Percentiles rank a stretch among this genome's conserved stretches.
Evolutionary conservation across 2,797 vertebrate genomes (phyloP).

Genomic region (Mormyrops boulengeri): DNA sequence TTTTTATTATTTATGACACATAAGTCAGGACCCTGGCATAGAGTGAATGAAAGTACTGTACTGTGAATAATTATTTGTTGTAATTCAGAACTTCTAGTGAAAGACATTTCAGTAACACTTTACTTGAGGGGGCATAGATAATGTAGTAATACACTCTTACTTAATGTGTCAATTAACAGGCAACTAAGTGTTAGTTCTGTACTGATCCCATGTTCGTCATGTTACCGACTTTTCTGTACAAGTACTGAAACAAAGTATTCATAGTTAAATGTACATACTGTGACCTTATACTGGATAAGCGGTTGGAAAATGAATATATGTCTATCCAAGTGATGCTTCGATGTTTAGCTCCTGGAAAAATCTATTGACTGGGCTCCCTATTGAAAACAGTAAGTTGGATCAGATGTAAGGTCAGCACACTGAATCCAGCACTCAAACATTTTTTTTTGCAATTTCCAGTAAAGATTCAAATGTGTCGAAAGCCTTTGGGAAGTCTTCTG

Average conservation of each 20-base stretch:
- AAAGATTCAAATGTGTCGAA: not conserved
- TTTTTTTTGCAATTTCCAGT: not conserved
- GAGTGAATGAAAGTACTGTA: not conserved
- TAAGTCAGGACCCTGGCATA: not conserved
- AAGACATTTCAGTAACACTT: not conserved
- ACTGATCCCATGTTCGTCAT: not conserved
- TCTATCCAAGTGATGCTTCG: not conserved
- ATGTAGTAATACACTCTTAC: not conserved
- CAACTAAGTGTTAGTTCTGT: not conserved
- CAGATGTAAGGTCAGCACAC: not conserved
- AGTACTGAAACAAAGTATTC: not conserved
- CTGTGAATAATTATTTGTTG: not conserved
- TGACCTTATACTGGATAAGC: not conserved
- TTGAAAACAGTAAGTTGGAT: not conserved
- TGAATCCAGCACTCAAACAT: not conserved
- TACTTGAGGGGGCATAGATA: not conserved
- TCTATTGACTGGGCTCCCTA: not conserved
- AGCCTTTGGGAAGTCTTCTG: not conserved
- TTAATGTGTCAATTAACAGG: not conserved
- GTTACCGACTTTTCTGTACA: not conserved
- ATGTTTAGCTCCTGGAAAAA: not conserved
- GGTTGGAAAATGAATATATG: not conserved
- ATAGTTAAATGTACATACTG: not conserved
- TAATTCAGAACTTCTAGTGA: not conserved
- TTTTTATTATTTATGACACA: not conserved